phyloP scores from a whole-genome alignment of 1,140 invertebrate genomes.

The Drosophila repletoides region DNA sequence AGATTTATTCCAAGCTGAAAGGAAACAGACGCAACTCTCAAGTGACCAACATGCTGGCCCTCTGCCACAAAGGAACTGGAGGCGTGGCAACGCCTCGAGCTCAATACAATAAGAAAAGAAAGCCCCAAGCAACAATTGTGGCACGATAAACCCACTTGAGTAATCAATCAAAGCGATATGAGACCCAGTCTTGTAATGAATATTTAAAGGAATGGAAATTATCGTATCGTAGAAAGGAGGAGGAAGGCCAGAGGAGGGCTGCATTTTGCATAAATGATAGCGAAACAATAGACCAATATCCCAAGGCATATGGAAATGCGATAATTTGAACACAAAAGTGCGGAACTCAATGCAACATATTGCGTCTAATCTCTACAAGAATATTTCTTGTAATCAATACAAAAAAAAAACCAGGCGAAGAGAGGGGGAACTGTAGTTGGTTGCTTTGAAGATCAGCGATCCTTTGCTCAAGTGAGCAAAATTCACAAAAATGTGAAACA shows the following conservation, averaged over 20 bases:
- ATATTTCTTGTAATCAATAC: slow-evolving; percentile 67
- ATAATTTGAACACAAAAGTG: slow-evolving; percentile 76
- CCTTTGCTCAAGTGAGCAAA: slow-evolving; percentile 67
- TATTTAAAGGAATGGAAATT: slow-evolving; percentile 78
- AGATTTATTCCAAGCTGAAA: slow-evolving; percentile 54
- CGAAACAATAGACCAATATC: slow-evolving; percentile 75
- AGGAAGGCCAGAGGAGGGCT: slow-evolving; percentile 29
- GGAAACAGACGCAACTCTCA: slow-evolving; percentile 72
- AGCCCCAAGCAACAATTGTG: slow-evolving; percentile 53
- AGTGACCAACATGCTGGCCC: slow-evolving; percentile 73
- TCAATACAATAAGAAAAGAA: slow-evolving; percentile 27
- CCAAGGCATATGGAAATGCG: slow-evolving; percentile 35
- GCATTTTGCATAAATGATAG: slow-evolving; percentile 76
- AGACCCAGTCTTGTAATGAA: slow-evolving; percentile 67
- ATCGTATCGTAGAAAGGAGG: slow-evolving; percentile 42
- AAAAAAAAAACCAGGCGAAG: slow-evolving; percentile 3
- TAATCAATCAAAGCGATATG: slow-evolving; percentile 79
- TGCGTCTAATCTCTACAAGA: slow-evolving; percentile 56
- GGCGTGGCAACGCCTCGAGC: slow-evolving; percentile 31
- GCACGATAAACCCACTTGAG: slow-evolving; percentile 76
- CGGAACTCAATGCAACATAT: slow-evolving; percentile 29
- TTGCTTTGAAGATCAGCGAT: slow-evolving; percentile 39
- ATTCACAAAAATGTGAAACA: slow-evolving; percentile 66
- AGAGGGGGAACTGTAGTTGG: slow-evolving; percentile 15
- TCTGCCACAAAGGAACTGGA: slow-evolving; percentile 29